Percentiles rank a stretch among this genome's conserved stretches.
Evolutionary conservation across 2,113 vertebrate species (phyloP).

Genomic region (Scartelaos histophorus): DNA sequence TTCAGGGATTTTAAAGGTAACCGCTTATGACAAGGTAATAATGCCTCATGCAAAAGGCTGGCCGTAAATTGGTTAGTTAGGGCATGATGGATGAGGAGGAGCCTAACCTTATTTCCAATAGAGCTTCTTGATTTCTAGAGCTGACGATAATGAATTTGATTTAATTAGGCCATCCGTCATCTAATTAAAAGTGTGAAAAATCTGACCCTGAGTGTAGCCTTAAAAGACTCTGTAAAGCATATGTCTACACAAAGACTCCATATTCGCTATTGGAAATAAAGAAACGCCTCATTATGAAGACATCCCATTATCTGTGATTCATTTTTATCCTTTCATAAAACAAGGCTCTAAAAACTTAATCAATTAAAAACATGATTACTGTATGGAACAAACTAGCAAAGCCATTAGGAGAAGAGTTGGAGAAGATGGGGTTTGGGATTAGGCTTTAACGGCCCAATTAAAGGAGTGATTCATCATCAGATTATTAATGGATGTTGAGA

Average conservation of each 20-base stretch:
- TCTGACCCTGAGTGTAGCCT: conserved; percentile 82
- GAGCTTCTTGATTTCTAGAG: conserved; percentile 95
- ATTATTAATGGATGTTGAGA: conserved; percentile 84
- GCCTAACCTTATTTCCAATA: conserved; percentile 90
- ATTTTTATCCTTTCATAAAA: conserved; percentile 36
- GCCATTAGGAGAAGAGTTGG: conserved; percentile 48
- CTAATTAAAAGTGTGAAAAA: conserved; percentile 91
- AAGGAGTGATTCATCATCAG: conserved; percentile 82
- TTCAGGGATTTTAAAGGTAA: conserved; percentile 91
- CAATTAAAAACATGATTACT: conserved; percentile 51
- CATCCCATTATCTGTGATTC: conserved; percentile 16
- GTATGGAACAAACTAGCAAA: conserved; percentile 56
- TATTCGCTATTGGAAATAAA: conserved; percentile 19
- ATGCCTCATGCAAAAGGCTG: conserved; percentile 90
- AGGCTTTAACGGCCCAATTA: conserved; percentile 86
- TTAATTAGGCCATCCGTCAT: conserved; percentile 95
- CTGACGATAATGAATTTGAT: conserved; percentile 99
- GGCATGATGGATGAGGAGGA: conserved; percentile 95
- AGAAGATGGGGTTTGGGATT: conserved; percentile 57
- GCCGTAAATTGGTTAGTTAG: conserved; percentile 99
- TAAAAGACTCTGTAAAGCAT: conserved; percentile 46
- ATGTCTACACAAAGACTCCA: conserved; percentile 28
- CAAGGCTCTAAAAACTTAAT: conserved; percentile 48
- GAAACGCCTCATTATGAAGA: conserved; percentile 10
- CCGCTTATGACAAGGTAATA: conserved; percentile 99